These are phyloP conservation scores for Alcis repandata DNA, from an alignment of 2,888 invertebrate species.

Conservation along the genomic window DNA sequence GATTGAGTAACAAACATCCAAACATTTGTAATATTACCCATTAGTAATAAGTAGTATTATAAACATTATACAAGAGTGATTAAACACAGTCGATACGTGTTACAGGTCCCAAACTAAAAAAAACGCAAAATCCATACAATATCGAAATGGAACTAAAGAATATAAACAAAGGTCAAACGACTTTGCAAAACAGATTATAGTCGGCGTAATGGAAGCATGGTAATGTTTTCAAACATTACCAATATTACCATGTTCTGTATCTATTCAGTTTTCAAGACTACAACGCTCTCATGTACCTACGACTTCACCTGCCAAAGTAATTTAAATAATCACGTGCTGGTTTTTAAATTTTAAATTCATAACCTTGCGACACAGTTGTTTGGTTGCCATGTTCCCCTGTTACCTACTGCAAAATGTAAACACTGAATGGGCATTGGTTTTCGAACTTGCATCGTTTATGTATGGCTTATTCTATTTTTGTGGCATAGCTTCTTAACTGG, in stretches of 20 bases:
- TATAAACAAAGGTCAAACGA: not conserved
- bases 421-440: not conserved
- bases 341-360: slow-evolving; percentile 11
- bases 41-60: too few species aligned
- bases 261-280: not conserved
- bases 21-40: too few species aligned
- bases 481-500: too few species aligned
- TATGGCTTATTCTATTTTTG: too few species aligned
- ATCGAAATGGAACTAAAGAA: not conserved
- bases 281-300: not conserved
- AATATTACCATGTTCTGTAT: not conserved
- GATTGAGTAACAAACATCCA: too few species aligned
- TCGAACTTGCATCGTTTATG: not conserved
- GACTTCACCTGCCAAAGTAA: not conserved
- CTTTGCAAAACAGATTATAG: not conserved
- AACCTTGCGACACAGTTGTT: slow-evolving; percentile 11
- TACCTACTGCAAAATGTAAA: slow-evolving; percentile 23
- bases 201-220: not conserved
- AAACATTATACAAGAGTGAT: too few species aligned
- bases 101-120: too few species aligned
- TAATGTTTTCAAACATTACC: not conserved
- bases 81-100: too few species aligned
- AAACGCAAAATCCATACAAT: not conserved
- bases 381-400: slow-evolving; percentile 11
- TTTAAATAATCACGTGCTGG: slow-evolving; percentile 7